Evolutionary conservation across 2,888 invertebrate species (phyloP), one percentile per base, ranked within the genome.

Genomic region (Tachina grossa): DNA sequence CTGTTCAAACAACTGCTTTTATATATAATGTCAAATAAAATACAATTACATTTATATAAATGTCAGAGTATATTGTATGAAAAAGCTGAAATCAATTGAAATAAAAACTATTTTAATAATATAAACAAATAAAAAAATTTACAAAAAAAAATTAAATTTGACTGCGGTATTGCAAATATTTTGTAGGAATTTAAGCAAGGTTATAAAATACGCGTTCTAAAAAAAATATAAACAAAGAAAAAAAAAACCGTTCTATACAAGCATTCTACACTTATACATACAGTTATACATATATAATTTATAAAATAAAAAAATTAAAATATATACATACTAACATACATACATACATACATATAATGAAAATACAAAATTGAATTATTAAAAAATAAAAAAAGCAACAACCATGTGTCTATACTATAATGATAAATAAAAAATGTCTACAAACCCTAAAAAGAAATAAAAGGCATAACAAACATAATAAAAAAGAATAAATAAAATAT

Each of bases 131-230:
- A 19, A 63, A 63, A 63, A 8, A 51, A 65, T 9, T 9, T 22
- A 63, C 39, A 16, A 10, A 65, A 63, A 61, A 75, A 19, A 76
- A 74, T 19, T 89, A 88, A 90, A 90, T 91, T 90, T 90, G 90
- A 91, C 90, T 91, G 91, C 91, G 91, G 88, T 89, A 90, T 90
- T 91, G 91, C 91, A 91, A 91, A 90, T 91, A 91, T 91, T 91
- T 91, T 91, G 90, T 91, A 91, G 91, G 90, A 88, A 88, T 91
- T 91, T 91, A 91, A 91, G 91, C 87, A 89, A 79, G 75, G 89
- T 89, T 90, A 88, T 88, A 87, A 78, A 66, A 82, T 59, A 80
- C 6, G 31, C 31, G 31, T 74, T 78, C 71, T 84, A 74, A 82
- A 77, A 82, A 79, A 51, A 71, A 22, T 71, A 43, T 77, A 47